phyloP scores from a whole-genome alignment of 1,140 invertebrate species.

The Solen grandis region DNA sequence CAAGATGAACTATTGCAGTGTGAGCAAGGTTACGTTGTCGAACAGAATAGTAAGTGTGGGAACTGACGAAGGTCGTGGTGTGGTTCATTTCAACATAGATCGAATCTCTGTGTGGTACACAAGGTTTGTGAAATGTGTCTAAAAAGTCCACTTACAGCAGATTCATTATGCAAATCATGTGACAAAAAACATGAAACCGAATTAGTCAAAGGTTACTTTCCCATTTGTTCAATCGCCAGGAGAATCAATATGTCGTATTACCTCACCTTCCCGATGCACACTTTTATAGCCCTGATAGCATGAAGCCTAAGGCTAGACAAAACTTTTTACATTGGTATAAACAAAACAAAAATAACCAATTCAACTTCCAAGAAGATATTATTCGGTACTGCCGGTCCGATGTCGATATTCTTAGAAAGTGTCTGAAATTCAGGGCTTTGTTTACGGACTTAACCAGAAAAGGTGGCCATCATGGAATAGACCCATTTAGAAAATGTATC shows the following conservation, averaged over 20 bases:
- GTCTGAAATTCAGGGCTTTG: conserved; percentile 6
- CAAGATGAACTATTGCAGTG: neutral
- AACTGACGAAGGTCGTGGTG: neutral
- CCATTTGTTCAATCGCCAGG: conserved; percentile 57
- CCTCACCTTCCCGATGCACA: neutral
- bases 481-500: conserved; percentile 47
- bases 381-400: conserved; percentile 18
- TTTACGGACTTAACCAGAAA: conserved; percentile 23
- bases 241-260: conserved; percentile 35
- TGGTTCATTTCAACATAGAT: neutral
- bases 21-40: neutral
- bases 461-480: conserved; percentile 15
- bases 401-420: conserved; percentile 39
- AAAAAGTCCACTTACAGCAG: neutral
- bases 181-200: conserved; percentile 29
- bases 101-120: neutral
- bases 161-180: conserved; percentile 1
- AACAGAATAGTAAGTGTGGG: neutral
- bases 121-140: conserved; percentile 17
- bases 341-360: neutral
- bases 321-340: conserved; percentile 41
- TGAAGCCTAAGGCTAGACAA: neutral
- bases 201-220: conserved; percentile 59
- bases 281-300: conserved; percentile 16
- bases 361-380: conserved; percentile 20